Base-by-base conservation (phyloP, 2,888 invertebrate species). In the Ischnura elegans region DNA sequence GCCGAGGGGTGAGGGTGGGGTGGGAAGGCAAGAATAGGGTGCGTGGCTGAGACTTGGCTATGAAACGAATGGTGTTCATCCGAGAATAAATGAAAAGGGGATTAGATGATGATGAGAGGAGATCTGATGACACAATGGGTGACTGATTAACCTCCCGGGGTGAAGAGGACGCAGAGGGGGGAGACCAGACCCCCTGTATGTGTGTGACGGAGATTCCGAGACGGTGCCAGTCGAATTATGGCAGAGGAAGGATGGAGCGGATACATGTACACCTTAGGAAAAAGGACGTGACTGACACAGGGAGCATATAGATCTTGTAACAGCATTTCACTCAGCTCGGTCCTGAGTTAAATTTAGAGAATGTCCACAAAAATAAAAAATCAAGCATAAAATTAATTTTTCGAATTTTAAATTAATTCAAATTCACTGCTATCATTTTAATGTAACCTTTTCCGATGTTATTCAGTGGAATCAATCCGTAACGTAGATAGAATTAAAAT, bases 61-160 rank as follows among this genome's bases (percentile, higher is more conserved):
- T n/a, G 61, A 61, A 61, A 61, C 61, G 61, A 61, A 36, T 13
- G 36, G 29, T 76, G 76, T 29, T 2, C 36, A 36, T 76, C 76
- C 29, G 29, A 29, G 76, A 21, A 76, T 76, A 90, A 61, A 87
- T 51, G 51, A 29, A 87, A 61, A 90, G 2, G 66, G 29, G 90
- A 51, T 25, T 87, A 16, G 29, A 51, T 51, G 51, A 87, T 51
- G 36, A 87, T 51, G 61, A 87, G 55, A 36, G 87, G 47, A 47
- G 90, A 90, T 51, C 43, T 42, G 90, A 42, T 25, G 51, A 43
- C 43, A 90, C 90, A 90, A 90, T 90, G 90, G 90, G 29, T 8
- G 66, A 16, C 66, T 90, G 90, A 90, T 90, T 66, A 90, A 61
- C 66, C 61, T 25, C 90, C 61, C n/a, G 42, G 90, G 61, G 43